Conservation (phyloP, 2,113 vertebrate species). For the Gulo gulo region DNA sequence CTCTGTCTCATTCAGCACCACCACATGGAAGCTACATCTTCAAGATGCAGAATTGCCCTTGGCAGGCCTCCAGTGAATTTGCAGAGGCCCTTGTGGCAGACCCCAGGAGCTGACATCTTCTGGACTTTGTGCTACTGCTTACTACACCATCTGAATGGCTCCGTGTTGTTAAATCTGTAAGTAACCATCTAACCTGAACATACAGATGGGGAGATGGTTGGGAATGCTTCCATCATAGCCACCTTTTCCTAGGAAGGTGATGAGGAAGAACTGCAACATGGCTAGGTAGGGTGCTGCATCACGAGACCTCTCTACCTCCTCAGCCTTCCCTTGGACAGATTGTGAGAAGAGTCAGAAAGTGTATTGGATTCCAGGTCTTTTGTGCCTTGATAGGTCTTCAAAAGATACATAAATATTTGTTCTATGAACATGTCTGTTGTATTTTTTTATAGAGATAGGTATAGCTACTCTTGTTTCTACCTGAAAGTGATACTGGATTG, state of each 20-base stretch:
- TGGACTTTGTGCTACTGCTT: background rate
- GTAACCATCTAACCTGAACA: background rate
- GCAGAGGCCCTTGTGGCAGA: background rate
- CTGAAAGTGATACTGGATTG: background rate
- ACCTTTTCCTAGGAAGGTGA: background rate
- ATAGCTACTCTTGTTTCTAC: background rate
- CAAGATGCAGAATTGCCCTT: background rate
- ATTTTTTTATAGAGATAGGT: background rate
- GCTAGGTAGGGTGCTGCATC: rapidly evolving
- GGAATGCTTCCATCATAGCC: background rate
- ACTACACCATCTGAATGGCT: background rate
- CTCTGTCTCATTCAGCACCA: background rate
- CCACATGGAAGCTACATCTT: background rate
- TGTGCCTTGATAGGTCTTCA: background rate
- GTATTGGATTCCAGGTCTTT: background rate
- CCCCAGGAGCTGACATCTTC: background rate
- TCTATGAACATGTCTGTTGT: background rate
- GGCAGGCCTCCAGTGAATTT: background rate
- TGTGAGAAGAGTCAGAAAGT: background rate
- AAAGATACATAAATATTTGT: background rate
- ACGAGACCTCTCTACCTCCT: background rate
- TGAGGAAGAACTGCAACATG: background rate
- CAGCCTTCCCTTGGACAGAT: background rate
- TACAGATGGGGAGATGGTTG: background rate
- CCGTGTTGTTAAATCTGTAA: background rate